Evolutionary conservation across 2,888 invertebrate species (phyloP).

Genomic region (Punctoribates punctum): DNA sequence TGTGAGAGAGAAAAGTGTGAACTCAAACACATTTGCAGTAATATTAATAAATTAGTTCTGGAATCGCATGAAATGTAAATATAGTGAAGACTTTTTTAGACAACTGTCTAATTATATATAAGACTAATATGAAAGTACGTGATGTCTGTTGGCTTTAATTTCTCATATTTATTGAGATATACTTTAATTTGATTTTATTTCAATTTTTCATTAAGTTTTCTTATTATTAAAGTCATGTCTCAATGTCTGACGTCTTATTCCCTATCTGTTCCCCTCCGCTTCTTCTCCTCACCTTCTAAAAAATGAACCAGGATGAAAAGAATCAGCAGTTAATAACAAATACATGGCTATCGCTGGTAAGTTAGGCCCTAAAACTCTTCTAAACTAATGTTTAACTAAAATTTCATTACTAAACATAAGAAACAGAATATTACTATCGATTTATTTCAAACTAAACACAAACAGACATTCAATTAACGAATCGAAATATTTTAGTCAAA

Average conservation of each 20-base stretch:
- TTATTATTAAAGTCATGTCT: constrained; percentile 41
- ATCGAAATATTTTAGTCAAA: too few relatives aligned
- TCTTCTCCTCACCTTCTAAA: constrained; percentile 54
- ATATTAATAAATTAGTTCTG: not conserved
- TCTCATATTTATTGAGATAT: constrained; percentile 1
- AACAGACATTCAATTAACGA: too few relatives aligned
- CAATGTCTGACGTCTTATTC: constrained; percentile 46
- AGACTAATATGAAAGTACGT: constrained; percentile 37
- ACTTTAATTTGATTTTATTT: not conserved
- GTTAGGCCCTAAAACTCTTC: constrained; percentile 33
- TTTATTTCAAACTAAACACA: not conserved
- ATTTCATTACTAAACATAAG: not conserved
- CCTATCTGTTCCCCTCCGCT: constrained; percentile 65
- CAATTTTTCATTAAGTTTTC: not conserved
- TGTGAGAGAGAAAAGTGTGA: not conserved
- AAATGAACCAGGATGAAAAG: constrained; percentile 74
- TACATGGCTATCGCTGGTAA: constrained; percentile 94
- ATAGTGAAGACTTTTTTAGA: not conserved
- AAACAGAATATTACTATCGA: not conserved
- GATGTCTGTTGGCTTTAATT: constrained; percentile 39
- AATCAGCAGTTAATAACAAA: constrained; percentile 94
- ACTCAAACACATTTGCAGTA: not conserved
- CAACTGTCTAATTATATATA: not conserved
- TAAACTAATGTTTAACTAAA: constrained; percentile 12
- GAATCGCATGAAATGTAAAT: constrained; percentile 14